These are phyloP conservation scores for Apis florea DNA, from an alignment of 1,140 invertebrate species.

Conservation along the genomic window DNA sequence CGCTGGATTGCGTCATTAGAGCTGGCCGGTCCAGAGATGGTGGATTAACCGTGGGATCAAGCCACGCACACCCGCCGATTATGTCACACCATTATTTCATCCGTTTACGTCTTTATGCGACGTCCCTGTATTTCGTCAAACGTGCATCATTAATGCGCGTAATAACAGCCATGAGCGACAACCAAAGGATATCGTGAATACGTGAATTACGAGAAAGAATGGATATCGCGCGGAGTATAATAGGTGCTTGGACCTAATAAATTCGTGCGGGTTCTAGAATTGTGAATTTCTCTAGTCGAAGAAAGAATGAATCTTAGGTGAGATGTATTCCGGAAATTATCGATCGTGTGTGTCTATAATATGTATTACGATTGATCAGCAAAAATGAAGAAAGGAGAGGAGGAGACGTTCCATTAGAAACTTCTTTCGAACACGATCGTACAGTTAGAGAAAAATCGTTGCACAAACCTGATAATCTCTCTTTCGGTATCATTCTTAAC, in stretches of 20 bases:
- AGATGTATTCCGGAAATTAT: too few relatives aligned
- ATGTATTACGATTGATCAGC: too few relatives aligned
- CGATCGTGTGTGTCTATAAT: too few relatives aligned
- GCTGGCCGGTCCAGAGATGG: conserved; percentile 8
- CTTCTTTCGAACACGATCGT: too few relatives aligned
- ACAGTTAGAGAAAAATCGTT: neutral
- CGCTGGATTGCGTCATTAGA: conserved; percentile 60
- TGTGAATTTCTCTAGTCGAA: neutral
- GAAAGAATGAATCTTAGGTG: too few relatives aligned
- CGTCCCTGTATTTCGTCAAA: conserved; percentile 54
- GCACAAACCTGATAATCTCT: neutral
- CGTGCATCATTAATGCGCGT: conserved; percentile 59
- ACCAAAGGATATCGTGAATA: conserved; percentile 57
- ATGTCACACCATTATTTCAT: conserved; percentile 65
- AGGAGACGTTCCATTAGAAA: too few relatives aligned
- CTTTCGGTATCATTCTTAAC: neutral
- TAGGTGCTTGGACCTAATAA: neutral
- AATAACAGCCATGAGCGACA: conserved; percentile 63
- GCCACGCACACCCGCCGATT: conserved; percentile 41
- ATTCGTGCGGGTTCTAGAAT: neutral
- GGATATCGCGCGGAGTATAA: conserved; percentile 42
- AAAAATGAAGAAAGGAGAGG: too few relatives aligned
- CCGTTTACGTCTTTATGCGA: conserved; percentile 54
- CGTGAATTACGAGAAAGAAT: conserved; percentile 59
- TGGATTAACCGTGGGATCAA: conserved; percentile 56